Evolutionary conservation across 1,140 invertebrate genomes (phyloP), one percentile per base, ranked within the genome.

Genomic region (Heliconius himera): DNA sequence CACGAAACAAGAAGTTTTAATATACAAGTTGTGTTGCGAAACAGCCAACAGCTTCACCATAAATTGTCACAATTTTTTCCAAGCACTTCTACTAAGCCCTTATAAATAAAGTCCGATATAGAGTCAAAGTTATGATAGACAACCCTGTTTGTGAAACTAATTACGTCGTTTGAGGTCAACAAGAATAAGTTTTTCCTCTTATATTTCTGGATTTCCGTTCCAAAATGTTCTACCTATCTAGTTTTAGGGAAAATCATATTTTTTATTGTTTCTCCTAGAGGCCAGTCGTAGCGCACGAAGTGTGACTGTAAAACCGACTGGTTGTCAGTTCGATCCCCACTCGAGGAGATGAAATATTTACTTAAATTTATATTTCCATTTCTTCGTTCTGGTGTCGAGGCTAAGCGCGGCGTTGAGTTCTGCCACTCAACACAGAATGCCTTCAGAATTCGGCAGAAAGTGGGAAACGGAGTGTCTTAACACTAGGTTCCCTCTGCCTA

Each of bases 1-100:
- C 41, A 72, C 29, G 33, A 49, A 71, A 51, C 66, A 60, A 78
- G 51, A 78, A 80, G 33, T 80, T 79, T 76, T 80, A 80, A 80
- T 73, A 49, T 54, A 51, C 60, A 60, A 77, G 78, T 77, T 60
- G 60, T 51, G 54, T 49, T 72, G 41, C 70, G 46, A 54, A 38
- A 66, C 60, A 66, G 60, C 9, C 26, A 5, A 29, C 22, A 66
- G 22, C 11, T 60, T 75, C 74, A 41, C 56, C 51, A 72, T 80
- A 76, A 74, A 76, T 72, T 76, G 78, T 2, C 70, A 33, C 46
- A 49, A 77, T 29, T 76, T 80, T 54, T 74, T 36, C 70, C 70
- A 8, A 33, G 29, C 49, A 36, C 8, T 77, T 72, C 54, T 51
- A 22, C 74, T 54, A 6, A 11, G 51, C 36, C 11, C 74, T 70